phyloP scores from a whole-genome alignment of 2,888 invertebrate species.

The Laspeyria flexula region DNA sequence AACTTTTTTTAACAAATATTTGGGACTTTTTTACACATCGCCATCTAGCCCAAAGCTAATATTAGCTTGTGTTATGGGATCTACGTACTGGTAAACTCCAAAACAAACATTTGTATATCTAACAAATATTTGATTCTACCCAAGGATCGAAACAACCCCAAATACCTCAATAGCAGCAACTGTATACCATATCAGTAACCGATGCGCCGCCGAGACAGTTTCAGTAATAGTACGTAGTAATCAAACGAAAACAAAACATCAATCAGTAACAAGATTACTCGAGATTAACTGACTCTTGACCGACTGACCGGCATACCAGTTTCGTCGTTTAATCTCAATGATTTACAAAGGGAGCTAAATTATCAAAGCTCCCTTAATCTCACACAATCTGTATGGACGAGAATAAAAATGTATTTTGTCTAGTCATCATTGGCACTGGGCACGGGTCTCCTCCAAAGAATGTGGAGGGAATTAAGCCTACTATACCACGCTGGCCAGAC shows the following conservation, averaged over 20 bases:
- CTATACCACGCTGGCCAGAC: too few species aligned
- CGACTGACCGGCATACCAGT: constrained; percentile 8
- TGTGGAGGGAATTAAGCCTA: too few species aligned
- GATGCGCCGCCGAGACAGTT: not conserved
- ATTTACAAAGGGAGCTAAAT: constrained; percentile 15
- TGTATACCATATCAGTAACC: not conserved
- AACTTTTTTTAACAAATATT: too few species aligned
- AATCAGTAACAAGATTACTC: constrained; percentile 17
- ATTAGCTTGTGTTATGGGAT: too few species aligned
- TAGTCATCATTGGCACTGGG: not conserved
- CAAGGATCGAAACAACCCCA: too few species aligned
- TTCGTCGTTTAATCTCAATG: constrained; percentile 16
- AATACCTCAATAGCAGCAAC: not conserved
- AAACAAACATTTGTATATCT: too few species aligned
- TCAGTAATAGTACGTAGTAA: not conserved
- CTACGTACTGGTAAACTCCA: too few species aligned
- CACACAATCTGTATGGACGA: not conserved
- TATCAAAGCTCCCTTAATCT: constrained; percentile 10
- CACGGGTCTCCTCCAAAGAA: too few species aligned
- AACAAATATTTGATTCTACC: too few species aligned
- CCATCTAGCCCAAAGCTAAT: too few species aligned
- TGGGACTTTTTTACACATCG: too few species aligned
- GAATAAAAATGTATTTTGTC: not conserved
- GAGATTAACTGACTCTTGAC: constrained; percentile 14
- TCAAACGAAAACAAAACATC: constrained; percentile 25